Percentiles rank a stretch among this genome's conserved stretches.
Evolutionary conservation across 2,797 vertebrate genomes (phyloP).

Genomic region (Crocidura indochinensis): DNA sequence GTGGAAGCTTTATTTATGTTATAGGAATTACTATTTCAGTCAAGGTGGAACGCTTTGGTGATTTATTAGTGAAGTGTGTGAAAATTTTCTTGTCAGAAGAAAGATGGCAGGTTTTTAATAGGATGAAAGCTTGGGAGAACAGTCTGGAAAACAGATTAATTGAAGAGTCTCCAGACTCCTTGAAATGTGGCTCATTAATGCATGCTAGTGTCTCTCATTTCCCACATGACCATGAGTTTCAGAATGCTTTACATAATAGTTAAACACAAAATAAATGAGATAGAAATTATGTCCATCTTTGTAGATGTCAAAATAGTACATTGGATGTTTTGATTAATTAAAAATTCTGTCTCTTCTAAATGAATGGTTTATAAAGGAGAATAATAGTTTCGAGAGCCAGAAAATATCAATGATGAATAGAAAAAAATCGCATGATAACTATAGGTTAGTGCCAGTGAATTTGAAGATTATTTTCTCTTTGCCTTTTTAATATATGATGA

Average conservation of each 20-base stretch:
- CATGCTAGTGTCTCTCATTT: constrained; percentile 65
- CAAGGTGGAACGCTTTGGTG: constrained; percentile 50
- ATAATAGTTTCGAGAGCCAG: not conserved
- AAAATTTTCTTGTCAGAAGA: constrained; percentile 57
- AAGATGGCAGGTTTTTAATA: constrained; percentile 73
- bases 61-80: constrained; percentile 68
- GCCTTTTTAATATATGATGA: not conserved
- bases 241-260: constrained; percentile 61
- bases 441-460: not conserved
- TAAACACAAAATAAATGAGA: constrained; percentile 59
- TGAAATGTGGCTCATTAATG: constrained; percentile 74
- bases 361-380: constrained; percentile 50
- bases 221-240: constrained; percentile 47
- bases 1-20: constrained; percentile 57
- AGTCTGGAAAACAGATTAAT: constrained; percentile 70
- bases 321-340: constrained; percentile 72
- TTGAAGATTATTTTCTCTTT: not conserved
- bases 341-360: constrained; percentile 61
- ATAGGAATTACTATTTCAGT: constrained; percentile 22
- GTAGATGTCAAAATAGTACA: constrained; percentile 73
- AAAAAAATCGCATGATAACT: not conserved
- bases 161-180: constrained; percentile 64
- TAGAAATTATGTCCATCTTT: constrained; percentile 75
- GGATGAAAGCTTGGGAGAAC: constrained; percentile 70
- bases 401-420: not conserved